Conservation (phyloP, 2,113 vertebrate species). For the Struthio camelus region DNA sequence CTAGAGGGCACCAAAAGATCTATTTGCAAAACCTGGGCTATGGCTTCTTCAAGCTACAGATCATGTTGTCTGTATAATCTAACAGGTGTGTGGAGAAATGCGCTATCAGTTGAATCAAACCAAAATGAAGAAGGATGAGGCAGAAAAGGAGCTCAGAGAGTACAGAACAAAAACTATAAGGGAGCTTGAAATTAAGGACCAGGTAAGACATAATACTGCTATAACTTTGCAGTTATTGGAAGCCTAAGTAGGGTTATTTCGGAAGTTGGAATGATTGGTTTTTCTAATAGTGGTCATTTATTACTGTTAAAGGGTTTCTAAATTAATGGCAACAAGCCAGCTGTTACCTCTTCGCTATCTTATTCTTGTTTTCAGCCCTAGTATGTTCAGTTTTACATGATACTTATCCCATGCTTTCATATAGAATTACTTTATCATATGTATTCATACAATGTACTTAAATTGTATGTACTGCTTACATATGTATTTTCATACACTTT, state of each 20-base stretch:
- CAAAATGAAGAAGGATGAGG: conserved; percentile 89
- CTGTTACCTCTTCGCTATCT: conserved; percentile 46
- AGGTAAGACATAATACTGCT: conserved; percentile 80
- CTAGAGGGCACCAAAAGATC: conserved; percentile 81
- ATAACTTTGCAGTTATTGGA: conserved; percentile 62
- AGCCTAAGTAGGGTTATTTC: conserved; percentile 33
- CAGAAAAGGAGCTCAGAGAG: conserved; percentile 89
- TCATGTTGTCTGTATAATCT: conserved; percentile 71
- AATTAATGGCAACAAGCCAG: conserved; percentile 60
- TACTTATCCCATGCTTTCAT: conserved; percentile 54
- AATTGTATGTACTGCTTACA: conserved; percentile 38
- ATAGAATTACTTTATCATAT: conserved; percentile 37
- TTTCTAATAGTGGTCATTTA: conserved; percentile 57
- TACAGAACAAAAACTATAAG: conserved; percentile 82
- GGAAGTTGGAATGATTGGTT: conserved; percentile 52
- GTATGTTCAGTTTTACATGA: conserved; percentile 30
- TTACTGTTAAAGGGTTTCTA: conserved; percentile 60
- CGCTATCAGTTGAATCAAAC: conserved; percentile 87
- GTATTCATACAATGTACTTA: conserved; percentile 13
- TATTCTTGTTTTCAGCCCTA: conserved; percentile 57
- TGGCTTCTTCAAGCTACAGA: conserved; percentile 48
- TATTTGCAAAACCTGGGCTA: conserved; percentile 42
- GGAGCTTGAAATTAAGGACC: conserved; percentile 85
- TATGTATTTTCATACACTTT: conserved; percentile 38
- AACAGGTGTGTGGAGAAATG: conserved; percentile 90